phyloP scores from a whole-genome alignment of 2,888 invertebrate genomes.

The Odontocerum albicorne region DNA sequence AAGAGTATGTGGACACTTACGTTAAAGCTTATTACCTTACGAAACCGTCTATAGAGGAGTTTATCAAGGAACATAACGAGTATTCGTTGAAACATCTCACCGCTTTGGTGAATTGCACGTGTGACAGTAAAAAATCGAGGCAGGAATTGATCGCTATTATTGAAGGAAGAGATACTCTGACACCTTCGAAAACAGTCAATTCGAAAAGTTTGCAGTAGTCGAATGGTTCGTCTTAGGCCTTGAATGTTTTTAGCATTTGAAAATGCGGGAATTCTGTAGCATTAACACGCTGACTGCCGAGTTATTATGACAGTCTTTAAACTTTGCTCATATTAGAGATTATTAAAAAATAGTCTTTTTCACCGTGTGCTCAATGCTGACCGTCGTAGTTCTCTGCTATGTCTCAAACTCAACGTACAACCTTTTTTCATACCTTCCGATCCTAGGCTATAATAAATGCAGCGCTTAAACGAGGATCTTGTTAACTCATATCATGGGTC shows the following conservation, averaged over 20 bases:
- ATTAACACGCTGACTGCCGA: too few species aligned
- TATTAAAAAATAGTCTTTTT: background rate
- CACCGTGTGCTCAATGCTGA: background rate
- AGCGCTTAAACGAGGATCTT: too few species aligned
- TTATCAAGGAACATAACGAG: conserved; percentile 83
- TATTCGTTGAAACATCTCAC: conserved; percentile 87
- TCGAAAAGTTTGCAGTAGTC: background rate
- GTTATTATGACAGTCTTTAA: background rate
- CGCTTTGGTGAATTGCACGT: conserved; percentile 81
- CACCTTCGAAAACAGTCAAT: conserved; percentile 8
- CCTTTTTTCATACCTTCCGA: too few species aligned
- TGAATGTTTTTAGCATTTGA: too few species aligned
- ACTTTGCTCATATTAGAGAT: background rate
- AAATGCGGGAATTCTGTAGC: too few species aligned
- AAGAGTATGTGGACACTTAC: conserved; percentile 90
- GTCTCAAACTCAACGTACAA: too few species aligned
- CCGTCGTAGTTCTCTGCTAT: too few species aligned
- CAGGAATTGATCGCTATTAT: conserved; percentile 75
- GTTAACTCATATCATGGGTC: too few species aligned
- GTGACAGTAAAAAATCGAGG: conserved; percentile 84
- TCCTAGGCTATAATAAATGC: too few species aligned
- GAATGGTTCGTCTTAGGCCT: too few species aligned
- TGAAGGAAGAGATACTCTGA: conserved; percentile 58
- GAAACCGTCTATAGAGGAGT: conserved; percentile 83
- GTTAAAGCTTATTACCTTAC: conserved; percentile 97